Conservation (phyloP, 2,888 invertebrate genomes). For the Caenorhabditis becei region DNA sequence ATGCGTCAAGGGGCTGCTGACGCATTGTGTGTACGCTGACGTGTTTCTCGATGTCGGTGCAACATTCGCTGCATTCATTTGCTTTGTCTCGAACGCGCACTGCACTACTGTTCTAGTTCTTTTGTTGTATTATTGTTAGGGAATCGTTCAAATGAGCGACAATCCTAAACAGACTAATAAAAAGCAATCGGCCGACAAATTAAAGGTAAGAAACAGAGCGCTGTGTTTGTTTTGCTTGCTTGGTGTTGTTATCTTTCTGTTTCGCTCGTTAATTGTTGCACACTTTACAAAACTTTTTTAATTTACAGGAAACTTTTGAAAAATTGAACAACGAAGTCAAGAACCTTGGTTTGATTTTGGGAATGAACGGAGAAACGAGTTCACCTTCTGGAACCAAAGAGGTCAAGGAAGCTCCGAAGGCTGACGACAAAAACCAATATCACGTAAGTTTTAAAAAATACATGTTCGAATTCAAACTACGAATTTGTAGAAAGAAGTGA, state of each 20-base stretch:
- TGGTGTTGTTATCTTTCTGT: conserved; percentile 3
- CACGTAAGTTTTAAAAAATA: conserved; percentile 20
- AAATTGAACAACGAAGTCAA: conserved; percentile 57
- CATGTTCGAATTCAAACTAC: not conserved
- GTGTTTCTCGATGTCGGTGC: not conserved
- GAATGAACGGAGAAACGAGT: conserved; percentile 26
- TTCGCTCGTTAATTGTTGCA: not conserved
- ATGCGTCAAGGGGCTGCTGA: conserved; percentile 5
- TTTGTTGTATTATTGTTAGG: not conserved
- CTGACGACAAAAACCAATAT: conserved; percentile 41
- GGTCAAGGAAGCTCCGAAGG: conserved; percentile 4
- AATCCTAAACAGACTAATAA: conserved; percentile 10
- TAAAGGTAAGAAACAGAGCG: conserved; percentile 47
- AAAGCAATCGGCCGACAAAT: conserved; percentile 35
- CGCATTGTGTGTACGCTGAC: not conserved
- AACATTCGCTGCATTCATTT: not conserved
- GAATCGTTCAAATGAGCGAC: conserved; percentile 28
- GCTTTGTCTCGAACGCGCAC: not conserved
- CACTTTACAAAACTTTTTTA: not conserved
- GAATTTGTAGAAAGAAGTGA: conserved; percentile 60
- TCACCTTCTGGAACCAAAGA: not conserved
- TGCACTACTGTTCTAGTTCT: conserved; percentile 1
- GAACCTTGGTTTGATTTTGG: conserved; percentile 58
- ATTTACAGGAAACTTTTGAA: conserved; percentile 60
- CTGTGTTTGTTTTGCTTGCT: not conserved